These are phyloP conservation scores for Macroglossus sobrinus DNA, from an alignment of 2,113 vertebrate genomes.

Conservation along the genomic window DNA sequence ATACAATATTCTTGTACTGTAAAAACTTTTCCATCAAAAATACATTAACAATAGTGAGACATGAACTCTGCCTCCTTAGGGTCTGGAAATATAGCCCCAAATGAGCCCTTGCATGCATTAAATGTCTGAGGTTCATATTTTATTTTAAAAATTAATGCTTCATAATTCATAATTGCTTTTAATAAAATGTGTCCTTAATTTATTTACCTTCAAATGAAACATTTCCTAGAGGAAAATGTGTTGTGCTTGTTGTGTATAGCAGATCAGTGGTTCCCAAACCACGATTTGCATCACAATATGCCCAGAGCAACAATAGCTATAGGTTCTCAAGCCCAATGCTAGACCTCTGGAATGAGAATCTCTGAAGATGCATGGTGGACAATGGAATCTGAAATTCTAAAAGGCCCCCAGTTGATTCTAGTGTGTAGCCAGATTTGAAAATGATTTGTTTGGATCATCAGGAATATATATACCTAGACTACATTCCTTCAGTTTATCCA, in stretches of 20 bases:
- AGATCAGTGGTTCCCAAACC: not conserved
- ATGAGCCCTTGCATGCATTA: not conserved
- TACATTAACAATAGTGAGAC: not conserved
- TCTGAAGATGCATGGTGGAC: not conserved
- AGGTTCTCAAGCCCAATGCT: not conserved
- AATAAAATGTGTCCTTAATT: not conserved
- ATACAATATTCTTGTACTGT: not conserved
- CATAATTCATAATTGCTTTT: not conserved
- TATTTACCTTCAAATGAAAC: constrained; percentile 17
- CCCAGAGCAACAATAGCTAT: not conserved
- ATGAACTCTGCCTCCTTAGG: not conserved
- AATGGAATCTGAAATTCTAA: not conserved
- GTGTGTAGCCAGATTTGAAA: not conserved
- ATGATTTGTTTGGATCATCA: not conserved
- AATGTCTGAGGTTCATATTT: not conserved
- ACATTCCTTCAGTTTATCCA: not conserved
- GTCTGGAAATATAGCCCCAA: not conserved
- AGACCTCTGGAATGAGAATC: not conserved
- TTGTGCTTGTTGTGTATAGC: not conserved
- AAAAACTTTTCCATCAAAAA: not conserved
- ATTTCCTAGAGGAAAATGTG: not conserved
- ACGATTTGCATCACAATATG: not conserved
- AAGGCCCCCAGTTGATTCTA: not conserved
- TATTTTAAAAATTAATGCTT: not conserved
- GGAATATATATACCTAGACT: not conserved